These are phyloP conservation scores for Cotesia vestalis DNA, from an alignment of 1,140 invertebrate genomes.

Conservation along the genomic window DNA sequence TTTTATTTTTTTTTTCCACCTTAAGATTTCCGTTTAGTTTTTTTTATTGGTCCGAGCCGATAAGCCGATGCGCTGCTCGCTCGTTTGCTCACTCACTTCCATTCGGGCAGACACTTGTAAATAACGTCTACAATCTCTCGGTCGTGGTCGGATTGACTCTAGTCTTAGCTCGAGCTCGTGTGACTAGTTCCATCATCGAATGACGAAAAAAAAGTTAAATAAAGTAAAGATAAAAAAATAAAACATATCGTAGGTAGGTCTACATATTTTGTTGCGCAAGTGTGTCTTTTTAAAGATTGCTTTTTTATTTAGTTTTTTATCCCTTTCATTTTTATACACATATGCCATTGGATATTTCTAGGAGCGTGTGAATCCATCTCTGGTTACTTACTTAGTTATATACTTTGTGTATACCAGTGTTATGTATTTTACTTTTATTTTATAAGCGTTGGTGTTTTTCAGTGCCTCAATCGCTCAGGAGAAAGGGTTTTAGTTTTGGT, in stretches of 20 bases:
- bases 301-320: background rate
- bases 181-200: constrained; percentile 24
- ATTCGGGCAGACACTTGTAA: background rate
- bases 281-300: constrained; percentile 26
- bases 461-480: constrained; percentile 6
- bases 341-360: background rate
- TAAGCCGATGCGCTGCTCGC: no score
- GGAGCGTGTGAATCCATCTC: constrained; percentile 34
- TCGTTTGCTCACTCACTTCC: no score
- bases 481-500: constrained; percentile 23
- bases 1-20: no score
- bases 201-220: constrained; percentile 19
- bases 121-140: constrained; percentile 8
- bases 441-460: constrained; percentile 10
- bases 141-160: background rate
- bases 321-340: constrained; percentile 20
- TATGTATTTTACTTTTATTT: no score
- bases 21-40: no score
- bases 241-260: constrained; percentile 6
- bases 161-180: constrained; percentile 5
- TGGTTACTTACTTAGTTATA: constrained; percentile 18
- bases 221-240: background rate
- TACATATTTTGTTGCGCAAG: constrained; percentile 32
- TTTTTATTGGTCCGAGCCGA: background rate
- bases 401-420: no score